Evolutionary conservation across 2,888 invertebrate genomes (phyloP), one percentile per base, ranked within the genome.

Genomic region (Mythimna loreyi): DNA sequence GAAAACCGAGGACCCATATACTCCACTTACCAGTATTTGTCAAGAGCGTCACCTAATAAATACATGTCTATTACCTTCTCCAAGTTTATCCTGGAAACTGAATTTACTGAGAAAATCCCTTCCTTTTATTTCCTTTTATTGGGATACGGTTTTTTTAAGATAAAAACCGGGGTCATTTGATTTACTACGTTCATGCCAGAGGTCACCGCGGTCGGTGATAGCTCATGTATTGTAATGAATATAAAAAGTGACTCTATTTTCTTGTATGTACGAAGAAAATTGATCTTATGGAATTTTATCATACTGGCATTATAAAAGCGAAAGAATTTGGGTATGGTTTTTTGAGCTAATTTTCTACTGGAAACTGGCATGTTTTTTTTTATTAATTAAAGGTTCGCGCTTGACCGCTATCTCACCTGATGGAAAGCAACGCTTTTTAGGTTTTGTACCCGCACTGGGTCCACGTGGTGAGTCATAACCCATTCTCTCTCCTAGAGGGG

Each of bases 11-110:
- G 2, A 52, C 47, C 59, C 40, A 70, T 28, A 73, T 52, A 50
- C 49, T 45, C 53, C 33, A 55, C 67, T 60, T 36, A 67, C 49
- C 60, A 45, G 49, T 70, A 68, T 68, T 71, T 69, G 62, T 61
- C 30, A 53, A 63, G 36, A 60, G 21, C 75, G 82, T 81, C 83
- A 84, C 81, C 87, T 88, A 90, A 90, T 91, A 91, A 91, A 91
- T 91, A 91, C 85, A 86, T 88, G 91, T 92, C 92, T 86, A 89
- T 88, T 88, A 89, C 86, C 85, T 79, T 72, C 77, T 69, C 80
- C 67, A 84, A 88, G 86, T 90, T 90, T 90, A 90, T 91, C 89
- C 88, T 72, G 68, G 78, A 81, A 87, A 87, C 86, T 84, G 83
- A 90, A 89, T 90, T 89, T 85, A 79, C 84, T 77, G 82, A 72